phyloP scores from a whole-genome alignment of 2,113 vertebrate genomes.

The Mobula hypostoma region DNA sequence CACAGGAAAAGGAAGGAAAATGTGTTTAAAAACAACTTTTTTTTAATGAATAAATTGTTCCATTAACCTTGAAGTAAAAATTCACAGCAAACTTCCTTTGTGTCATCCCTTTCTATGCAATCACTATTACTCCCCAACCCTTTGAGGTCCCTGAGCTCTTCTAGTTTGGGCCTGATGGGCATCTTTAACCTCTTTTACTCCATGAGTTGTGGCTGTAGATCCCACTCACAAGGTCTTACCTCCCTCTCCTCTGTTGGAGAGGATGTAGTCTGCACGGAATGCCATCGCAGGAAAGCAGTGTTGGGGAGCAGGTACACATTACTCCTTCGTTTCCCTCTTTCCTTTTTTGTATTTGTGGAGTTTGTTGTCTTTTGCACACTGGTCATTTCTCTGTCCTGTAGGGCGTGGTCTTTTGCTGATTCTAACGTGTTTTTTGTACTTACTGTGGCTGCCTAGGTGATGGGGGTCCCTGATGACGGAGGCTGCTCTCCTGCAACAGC shows the following conservation, averaged over 20 bases:
- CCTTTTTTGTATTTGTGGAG: too few relatives aligned
- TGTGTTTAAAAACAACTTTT: background rate
- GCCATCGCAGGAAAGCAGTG: too few relatives aligned
- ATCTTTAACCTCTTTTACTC: background rate
- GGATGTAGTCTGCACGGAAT: too few relatives aligned
- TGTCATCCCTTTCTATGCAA: background rate
- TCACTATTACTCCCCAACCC: background rate
- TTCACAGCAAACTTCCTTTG: background rate
- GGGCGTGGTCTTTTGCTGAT: too few relatives aligned
- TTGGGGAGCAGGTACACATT: too few relatives aligned
- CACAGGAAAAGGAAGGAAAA: background rate
- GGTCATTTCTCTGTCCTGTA: too few relatives aligned
- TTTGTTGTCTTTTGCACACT: too few relatives aligned
- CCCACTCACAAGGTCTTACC: background rate
- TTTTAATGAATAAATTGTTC: background rate
- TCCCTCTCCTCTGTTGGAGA: background rate
- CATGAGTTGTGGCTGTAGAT: background rate
- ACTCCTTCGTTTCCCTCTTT: background rate
- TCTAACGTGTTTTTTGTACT: too few relatives aligned
- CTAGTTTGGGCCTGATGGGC: too few relatives aligned
- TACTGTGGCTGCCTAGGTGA: too few relatives aligned
- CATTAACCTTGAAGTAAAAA: background rate
- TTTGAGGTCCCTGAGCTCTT: background rate
- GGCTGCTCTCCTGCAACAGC: too few relatives aligned
- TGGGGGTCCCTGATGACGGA: too few relatives aligned